These are phyloP conservation scores for Crotophaga sulcirostris DNA, from an alignment of 2,113 vertebrate genomes.

Conservation along the genomic window DNA sequence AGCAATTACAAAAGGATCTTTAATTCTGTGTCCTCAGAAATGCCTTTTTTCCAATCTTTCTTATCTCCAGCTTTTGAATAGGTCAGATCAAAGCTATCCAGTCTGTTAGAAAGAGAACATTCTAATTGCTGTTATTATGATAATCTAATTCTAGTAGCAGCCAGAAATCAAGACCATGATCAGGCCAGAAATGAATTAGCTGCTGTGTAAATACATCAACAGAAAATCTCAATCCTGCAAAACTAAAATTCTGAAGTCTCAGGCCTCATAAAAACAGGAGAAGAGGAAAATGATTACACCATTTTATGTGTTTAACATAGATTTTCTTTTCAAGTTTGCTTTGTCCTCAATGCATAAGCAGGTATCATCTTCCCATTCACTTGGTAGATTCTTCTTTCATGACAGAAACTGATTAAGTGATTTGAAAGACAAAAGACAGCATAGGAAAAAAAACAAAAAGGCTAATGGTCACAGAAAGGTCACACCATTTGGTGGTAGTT, in stretches of 20 bases:
- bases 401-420: background rate
- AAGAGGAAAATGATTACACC: background rate
- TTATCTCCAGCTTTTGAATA: background rate
- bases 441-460: background rate
- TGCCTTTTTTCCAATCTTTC: background rate
- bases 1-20: background rate
- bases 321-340: background rate
- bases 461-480: background rate
- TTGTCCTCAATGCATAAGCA: background rate
- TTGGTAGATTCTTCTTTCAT: background rate
- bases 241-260: background rate
- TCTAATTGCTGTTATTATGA: constrained; percentile 5
- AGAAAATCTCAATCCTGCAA: background rate
- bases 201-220: background rate
- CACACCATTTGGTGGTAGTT: background rate
- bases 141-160: constrained; percentile 20
- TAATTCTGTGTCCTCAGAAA: background rate
- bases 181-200: background rate
- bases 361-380: background rate
- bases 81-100: background rate
- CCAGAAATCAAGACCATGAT: constrained; percentile 10
- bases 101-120: background rate
- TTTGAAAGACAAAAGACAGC: background rate
- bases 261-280: background rate
- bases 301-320: background rate